phyloP scores from a whole-genome alignment of 35 echinoderm and acorn worm genomes.

The Apostichopus japonicus region DNA sequence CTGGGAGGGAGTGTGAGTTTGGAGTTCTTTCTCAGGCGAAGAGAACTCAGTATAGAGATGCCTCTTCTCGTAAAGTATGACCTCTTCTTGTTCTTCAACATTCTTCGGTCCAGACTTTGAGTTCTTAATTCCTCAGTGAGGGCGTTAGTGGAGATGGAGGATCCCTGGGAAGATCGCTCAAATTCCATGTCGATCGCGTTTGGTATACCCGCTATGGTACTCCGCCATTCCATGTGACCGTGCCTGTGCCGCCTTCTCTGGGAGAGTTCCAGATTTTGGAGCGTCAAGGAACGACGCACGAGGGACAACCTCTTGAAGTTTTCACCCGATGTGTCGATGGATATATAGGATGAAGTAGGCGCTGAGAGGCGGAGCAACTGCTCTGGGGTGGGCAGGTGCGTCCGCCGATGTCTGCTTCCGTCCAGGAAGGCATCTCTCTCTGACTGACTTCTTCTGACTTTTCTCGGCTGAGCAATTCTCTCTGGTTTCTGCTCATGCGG shows the following conservation, averaged over 20 bases:
- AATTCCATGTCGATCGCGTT: constrained; percentile 68
- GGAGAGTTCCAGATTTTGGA: constrained; percentile 46
- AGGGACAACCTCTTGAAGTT: constrained; percentile 89
- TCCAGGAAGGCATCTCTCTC: constrained; percentile 76
- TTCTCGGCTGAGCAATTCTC: constrained; percentile 62
- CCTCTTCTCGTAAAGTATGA: constrained; percentile 44
- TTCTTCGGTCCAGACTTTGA: constrained; percentile 75
- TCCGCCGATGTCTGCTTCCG: constrained; percentile 58
- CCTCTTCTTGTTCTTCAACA: constrained; percentile 56
- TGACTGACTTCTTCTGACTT: constrained; percentile 70
- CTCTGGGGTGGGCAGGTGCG: constrained; percentile 91
- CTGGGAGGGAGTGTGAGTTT: constrained; percentile 40
- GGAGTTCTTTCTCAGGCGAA: constrained; percentile 55
- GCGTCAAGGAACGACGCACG: constrained; percentile 73
- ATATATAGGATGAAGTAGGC: constrained; percentile 66
- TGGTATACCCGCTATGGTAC: constrained; percentile 77
- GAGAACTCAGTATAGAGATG: constrained; percentile 70
- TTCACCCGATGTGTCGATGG: constrained; percentile 81
- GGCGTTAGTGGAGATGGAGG: constrained; percentile 42
- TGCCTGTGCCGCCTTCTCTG: constrained; percentile 54
- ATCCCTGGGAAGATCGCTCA: constrained; percentile 38
- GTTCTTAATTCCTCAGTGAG: constrained; percentile 72
- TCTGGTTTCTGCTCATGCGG: constrained; percentile 69
- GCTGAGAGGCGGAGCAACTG: constrained; percentile 73
- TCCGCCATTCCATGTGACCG: constrained; percentile 69